Evolutionary conservation across 2,113 vertebrate species (phyloP), one percentile per base, ranked within the genome.

Genomic region (Thalassoma bifasciatum): DNA sequence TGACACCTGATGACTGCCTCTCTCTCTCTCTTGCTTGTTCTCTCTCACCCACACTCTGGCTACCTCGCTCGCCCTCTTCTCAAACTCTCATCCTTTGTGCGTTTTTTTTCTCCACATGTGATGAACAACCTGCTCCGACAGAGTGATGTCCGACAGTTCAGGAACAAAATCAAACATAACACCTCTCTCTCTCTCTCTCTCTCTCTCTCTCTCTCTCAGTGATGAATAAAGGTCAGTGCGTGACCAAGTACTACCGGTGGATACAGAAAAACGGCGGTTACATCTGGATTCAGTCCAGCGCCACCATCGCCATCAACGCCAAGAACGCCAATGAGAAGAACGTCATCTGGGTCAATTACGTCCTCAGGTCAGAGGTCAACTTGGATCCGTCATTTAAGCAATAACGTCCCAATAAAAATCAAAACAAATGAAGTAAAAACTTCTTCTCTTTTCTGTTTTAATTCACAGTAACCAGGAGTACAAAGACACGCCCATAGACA

Each of bases 291-390:
- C 98, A 99, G 93, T 99, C 98, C 79, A 96, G 97, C 34, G 98
- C 98, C 88, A 99, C 98, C 87, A 96, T 99, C 66, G 95, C 97
- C 75, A 93, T 99, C 87, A 99, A 99, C 22, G 95, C 96, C 93
- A 99, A 99, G 96, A 99, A 99, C 4, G 95, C 95, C 79, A 98
- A 93, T 36, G 98, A 99, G 86, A 98, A 99, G 93, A 99, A 99
- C 81, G 93, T 99, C 90, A 97, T 99, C 93, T 99, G 98, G 98
- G 96, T 99, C 92, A 99, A 99, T 93, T 99, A 99, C 58, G 96
- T 99, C 70, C 98, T 99, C 78, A 99, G 98, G 98, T 99, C 88
- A 83, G 85, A 83, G 57, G 62, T 72, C 34, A 16, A n/a, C 38
- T 17, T 0, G 38, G 24, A 8, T 14, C n/a, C n/a, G n/a, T n/a